Base-by-base conservation (phyloP, 2,113 vertebrate species). In the Gadus macrocephalus region DNA sequence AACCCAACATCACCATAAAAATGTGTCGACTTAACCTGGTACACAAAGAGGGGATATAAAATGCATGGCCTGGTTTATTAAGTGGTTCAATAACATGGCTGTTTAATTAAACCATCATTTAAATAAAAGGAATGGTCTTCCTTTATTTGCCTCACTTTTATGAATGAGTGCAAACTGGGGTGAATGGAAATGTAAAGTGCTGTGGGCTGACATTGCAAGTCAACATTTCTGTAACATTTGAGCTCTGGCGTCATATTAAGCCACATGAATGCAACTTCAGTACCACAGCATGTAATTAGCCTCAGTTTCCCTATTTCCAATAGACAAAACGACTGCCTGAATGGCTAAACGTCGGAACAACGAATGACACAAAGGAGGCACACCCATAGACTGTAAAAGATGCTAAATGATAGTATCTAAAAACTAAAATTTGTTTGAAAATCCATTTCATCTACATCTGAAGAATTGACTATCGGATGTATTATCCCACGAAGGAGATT, bases 61-160 rank as follows among this genome's bases (percentile, higher is more conserved):
- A 42, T 42, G 1, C 38, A 42, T 42, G 42, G 42, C 8, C 42
- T 49, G 12, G 9, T 8, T 42, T 42, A 42, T 42, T 20, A 28
- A 22, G 65, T 71, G 25, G 8, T 67, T 70, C 60, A 74, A 70
- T 78, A 69, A 80, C 81, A 69, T 68, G 80, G 70, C 58, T 78
- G 81, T 67, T 25, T 25, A 25, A 25, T 25, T 25, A 25, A 25
- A 25, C 25, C 25, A 25, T 25, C 25, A 25, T 25, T 25, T 25
- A 25, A 25, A 25, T 25, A 25, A 25, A 25, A 25, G 25, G 78
- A 86, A 69, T 56, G 58, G 71, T 66, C 65, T 66, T 75, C 73
- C 78, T 77, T 68, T 77, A 70, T 71, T 83, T 79, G 78, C 69
- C 71, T 76, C 56, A n/a, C 76, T 78, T 68, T 78, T 68, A 28